Conservation (phyloP, 2,888 invertebrate genomes). For the Neelides folsomi region DNA sequence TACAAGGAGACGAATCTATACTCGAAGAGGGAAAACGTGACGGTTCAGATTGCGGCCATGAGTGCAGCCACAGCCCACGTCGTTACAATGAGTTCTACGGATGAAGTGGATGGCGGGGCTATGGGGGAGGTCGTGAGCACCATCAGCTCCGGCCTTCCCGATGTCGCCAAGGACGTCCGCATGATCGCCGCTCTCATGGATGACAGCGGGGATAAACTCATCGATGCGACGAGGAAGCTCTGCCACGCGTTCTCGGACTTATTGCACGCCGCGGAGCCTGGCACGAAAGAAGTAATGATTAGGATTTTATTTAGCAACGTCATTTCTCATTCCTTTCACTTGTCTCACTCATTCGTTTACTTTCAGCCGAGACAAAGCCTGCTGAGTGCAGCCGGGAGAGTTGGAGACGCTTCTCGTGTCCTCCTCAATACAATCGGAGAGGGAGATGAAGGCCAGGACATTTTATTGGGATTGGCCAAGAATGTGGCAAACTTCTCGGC, state of each 20-base stretch:
- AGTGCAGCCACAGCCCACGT: slow-evolving; percentile 98
- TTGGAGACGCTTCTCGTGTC: slow-evolving; percentile 91
- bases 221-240: slow-evolving; percentile 82
- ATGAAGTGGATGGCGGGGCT: slow-evolving; percentile 82
- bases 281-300: slow-evolving; percentile 60
- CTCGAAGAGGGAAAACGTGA: slow-evolving; percentile 88
- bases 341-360: not conserved
- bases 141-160: slow-evolving; percentile 88
- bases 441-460: slow-evolving; percentile 80
- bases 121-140: slow-evolving; percentile 95
- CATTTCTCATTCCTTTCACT: not conserved
- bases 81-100: slow-evolving; percentile 71
- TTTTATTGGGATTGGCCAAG: slow-evolving; percentile 83
- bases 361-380: slow-evolving; percentile 76
- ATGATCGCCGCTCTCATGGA: slow-evolving; percentile 93
- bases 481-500: slow-evolving; percentile 97
- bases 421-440: slow-evolving; percentile 86
- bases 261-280: slow-evolving; percentile 88
- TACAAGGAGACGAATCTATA: slow-evolving; percentile 92
- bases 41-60: slow-evolving; percentile 96
- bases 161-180: slow-evolving; percentile 83
- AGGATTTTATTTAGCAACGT: not conserved
- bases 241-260: slow-evolving; percentile 90
- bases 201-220: slow-evolving; percentile 68
- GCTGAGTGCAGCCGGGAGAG: slow-evolving; percentile 84